Evolutionary conservation across 2,888 invertebrate genomes (phyloP).

Genomic region (Carabus problematicus): DNA sequence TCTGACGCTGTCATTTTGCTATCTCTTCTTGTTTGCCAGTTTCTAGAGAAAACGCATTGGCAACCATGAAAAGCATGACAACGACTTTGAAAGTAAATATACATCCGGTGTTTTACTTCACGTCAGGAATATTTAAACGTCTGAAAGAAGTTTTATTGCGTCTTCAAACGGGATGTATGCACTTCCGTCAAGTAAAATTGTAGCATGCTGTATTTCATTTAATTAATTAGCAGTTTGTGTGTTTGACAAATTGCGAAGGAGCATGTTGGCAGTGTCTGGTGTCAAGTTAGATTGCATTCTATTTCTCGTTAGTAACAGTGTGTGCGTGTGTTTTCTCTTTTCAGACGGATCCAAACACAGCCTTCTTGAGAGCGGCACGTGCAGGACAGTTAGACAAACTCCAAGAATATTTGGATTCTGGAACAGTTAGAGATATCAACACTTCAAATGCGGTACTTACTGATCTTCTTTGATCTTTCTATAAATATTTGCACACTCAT

Average conservation of each 20-base stretch:
- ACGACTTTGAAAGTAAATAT: constrained; percentile 11
- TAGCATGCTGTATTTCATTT: background rate
- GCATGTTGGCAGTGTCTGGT: background rate
- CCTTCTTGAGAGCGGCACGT: constrained; percentile 95
- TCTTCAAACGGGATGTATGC: too few relatives aligned
- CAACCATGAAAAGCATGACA: constrained; percentile 6
- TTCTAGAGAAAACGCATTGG: constrained; percentile 1
- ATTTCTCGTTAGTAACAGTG: background rate
- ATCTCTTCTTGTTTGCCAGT: constrained; percentile 7
- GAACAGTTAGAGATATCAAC: constrained; percentile 93
- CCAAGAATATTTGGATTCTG: constrained; percentile 86
- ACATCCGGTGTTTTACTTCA: background rate
- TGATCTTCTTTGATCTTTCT: too few relatives aligned
- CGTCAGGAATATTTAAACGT: background rate
- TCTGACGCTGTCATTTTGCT: constrained; percentile 8
- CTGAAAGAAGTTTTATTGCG: too few relatives aligned
- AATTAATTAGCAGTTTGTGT: too few relatives aligned
- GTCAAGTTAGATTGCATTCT: background rate
- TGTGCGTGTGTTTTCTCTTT: constrained; percentile 53
- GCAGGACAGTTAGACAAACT: constrained; percentile 97
- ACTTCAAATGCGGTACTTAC: constrained; percentile 92
- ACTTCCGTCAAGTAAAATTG: background rate
- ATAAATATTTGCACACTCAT: too few relatives aligned
- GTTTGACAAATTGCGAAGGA: too few relatives aligned
- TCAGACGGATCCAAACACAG: constrained; percentile 95